Evolutionary conservation across 2,888 invertebrate species (phyloP), one percentile per base, ranked within the genome.

Genomic region (Venusia cambrica): DNA sequence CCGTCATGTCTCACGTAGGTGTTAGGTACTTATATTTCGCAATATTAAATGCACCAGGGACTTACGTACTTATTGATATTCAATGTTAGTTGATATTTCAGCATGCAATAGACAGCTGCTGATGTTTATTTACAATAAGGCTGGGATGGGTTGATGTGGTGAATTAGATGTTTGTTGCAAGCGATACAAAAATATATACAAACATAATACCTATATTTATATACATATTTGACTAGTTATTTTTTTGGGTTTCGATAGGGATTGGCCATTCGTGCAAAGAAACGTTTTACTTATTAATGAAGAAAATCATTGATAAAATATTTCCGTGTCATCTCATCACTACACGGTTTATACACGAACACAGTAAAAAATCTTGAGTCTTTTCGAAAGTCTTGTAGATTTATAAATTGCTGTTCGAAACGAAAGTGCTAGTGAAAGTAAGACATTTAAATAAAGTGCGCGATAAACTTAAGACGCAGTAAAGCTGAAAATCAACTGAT

Each of bases 401-500:
- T 59, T 58, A 45, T 67, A 62, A 62, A 65, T n/a, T n/a, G n/a
- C n/a, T n/a, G n/a, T 70, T 67, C 64, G 54, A 61, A 68, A 72
- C 22, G 73, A 75, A 74, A 74, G 76, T 68, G 58, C 41, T 24
- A 54, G 75, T 61, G 79, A 80, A 79, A 78, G 79, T 61, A 51
- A 63, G 58, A 62, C 57, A 64, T 75, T 70, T 67, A 59, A 68
- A 73, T 72, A 65, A 71, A 57, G 59, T 58, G 54, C 38, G 45
- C 47, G 57, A 68, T 68, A 62, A 59, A 54, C 46, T 40, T 48
- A 47, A 27, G 21, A 31, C 18, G 27, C 24, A 21, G n/a, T 5
- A 10, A 14, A 24, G 18, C 14, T 5, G 5, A 15, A 12, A n/a
- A n/a, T n/a, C n/a, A n/a, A 8, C 6, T 17, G 24, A 4, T 7